phyloP scores from a whole-genome alignment of 1,140 invertebrate species.

The Zophobas atratus region DNA sequence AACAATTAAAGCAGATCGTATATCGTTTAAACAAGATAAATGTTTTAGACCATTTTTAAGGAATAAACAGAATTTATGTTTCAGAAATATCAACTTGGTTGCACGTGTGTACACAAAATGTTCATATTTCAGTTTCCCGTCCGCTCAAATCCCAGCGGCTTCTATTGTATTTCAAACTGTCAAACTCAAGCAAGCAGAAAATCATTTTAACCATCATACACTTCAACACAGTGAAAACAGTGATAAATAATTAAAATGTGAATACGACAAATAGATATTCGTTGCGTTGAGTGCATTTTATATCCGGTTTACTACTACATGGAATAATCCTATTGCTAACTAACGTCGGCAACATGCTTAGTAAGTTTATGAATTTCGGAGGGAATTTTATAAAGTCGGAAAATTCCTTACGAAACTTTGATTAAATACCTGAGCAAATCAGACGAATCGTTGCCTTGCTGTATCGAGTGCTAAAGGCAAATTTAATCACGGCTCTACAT shows the following conservation, averaged over 20 bases:
- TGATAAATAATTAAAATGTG: constrained; percentile 37
- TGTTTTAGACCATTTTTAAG: too few species aligned
- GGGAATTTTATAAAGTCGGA: constrained; percentile 2
- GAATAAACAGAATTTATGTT: neutral
- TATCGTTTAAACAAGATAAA: too few species aligned
- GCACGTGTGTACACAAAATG: constrained; percentile 29
- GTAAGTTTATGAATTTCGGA: constrained; percentile 7
- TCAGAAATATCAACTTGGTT: constrained; percentile 9
- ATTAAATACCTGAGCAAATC: constrained; percentile 41
- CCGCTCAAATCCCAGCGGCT: constrained; percentile 9
- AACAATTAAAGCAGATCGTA: constrained; percentile 5
- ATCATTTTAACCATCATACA: constrained; percentile 34
- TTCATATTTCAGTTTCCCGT: constrained; percentile 34
- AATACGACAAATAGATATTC: constrained; percentile 12
- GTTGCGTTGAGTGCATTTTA: too few species aligned
- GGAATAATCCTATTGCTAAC: neutral
- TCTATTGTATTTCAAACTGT: constrained; percentile 39
- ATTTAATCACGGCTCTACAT: constrained; percentile 43
- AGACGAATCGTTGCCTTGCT: constrained; percentile 32
- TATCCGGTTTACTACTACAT: neutral
- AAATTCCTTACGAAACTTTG: constrained; percentile 21
- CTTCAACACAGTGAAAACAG: constrained; percentile 9
- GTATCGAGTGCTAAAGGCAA: constrained; percentile 43
- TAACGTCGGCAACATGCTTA: neutral
- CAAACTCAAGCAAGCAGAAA: constrained; percentile 36